Conservation (phyloP, 2,888 invertebrate genomes). For the Melieria crassipennis region DNA sequence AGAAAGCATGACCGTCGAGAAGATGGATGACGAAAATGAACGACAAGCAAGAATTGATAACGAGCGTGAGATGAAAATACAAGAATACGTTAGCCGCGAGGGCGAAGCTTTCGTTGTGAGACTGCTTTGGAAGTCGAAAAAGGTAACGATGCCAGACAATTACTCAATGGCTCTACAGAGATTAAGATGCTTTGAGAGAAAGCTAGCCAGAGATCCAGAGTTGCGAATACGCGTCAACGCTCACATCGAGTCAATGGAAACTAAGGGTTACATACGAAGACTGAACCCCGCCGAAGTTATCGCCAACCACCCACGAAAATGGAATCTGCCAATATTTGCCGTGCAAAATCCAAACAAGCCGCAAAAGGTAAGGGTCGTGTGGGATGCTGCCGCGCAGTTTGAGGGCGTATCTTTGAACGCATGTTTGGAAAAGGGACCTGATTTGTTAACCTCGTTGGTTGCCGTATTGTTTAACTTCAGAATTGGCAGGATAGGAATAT, state of each 20-base stretch:
- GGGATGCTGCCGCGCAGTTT: conserved; percentile 51
- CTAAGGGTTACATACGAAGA: too few species aligned
- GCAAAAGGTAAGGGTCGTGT: conserved; percentile 49
- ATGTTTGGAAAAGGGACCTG: conserved; percentile 52
- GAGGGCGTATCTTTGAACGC: conserved; percentile 50
- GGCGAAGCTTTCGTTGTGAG: conserved; percentile 36
- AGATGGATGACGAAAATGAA: neutral
- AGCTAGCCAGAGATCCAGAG: conserved; percentile 41
- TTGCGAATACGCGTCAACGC: conserved; percentile 39
- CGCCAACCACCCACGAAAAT: conserved; percentile 32
- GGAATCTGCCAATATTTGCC: conserved; percentile 42
- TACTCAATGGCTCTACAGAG: conserved; percentile 37
- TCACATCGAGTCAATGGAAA: conserved; percentile 29
- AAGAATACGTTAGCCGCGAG: conserved; percentile 13
- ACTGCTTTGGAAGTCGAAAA: conserved; percentile 15
- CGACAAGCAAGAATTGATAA: too few species aligned
- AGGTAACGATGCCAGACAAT: conserved; percentile 44
- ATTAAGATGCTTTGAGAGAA: conserved; percentile 34
- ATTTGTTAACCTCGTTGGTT: conserved; percentile 51
- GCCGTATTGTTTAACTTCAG: conserved; percentile 59
- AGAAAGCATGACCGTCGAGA: conserved; percentile 27
- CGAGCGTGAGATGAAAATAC: neutral
- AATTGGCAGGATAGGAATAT: conserved; percentile 51
- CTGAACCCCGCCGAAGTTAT: conserved; percentile 52
- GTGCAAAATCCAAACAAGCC: conserved; percentile 49